phyloP scores from a whole-genome alignment of 2,113 vertebrate genomes.

The Salminus brasiliensis region DNA sequence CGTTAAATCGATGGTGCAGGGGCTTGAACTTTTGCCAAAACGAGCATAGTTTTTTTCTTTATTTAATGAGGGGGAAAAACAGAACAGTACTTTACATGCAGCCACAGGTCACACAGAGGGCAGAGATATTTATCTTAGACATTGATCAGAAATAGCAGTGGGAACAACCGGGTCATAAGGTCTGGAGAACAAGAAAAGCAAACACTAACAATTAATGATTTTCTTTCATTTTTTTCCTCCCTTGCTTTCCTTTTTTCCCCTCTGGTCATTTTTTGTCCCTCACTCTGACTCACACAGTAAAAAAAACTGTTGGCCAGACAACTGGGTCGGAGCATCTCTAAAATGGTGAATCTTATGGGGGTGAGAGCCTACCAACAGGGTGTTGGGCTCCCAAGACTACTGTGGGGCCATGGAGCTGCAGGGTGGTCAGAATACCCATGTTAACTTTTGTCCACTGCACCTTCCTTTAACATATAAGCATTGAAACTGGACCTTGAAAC shows the following conservation, averaged over 20 bases:
- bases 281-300: too few species aligned
- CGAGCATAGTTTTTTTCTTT: neutral
- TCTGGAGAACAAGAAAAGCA: constrained; percentile 61
- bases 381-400: too few species aligned
- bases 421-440: too few species aligned
- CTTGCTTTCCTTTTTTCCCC: neutral
- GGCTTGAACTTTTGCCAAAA: neutral
- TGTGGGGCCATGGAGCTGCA: too few species aligned
- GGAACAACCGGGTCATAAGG: constrained; percentile 63
- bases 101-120: constrained; percentile 55
- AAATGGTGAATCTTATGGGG: too few species aligned
- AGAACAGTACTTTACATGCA: neutral
- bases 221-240: neutral
- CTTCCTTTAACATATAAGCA: too few species aligned
- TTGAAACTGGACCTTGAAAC: too few species aligned
- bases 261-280: neutral
- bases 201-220: constrained; percentile 49
- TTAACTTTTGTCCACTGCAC: too few species aligned
- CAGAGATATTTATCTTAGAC: constrained; percentile 64
- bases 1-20: neutral
- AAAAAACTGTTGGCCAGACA: too few species aligned
- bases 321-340: too few species aligned
- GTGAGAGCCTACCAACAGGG: too few species aligned
- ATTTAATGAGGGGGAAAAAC: neutral
- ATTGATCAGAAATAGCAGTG: constrained; percentile 65